Conservation (phyloP, 2,797 vertebrate species). For the Alosa sapidissima region DNA sequence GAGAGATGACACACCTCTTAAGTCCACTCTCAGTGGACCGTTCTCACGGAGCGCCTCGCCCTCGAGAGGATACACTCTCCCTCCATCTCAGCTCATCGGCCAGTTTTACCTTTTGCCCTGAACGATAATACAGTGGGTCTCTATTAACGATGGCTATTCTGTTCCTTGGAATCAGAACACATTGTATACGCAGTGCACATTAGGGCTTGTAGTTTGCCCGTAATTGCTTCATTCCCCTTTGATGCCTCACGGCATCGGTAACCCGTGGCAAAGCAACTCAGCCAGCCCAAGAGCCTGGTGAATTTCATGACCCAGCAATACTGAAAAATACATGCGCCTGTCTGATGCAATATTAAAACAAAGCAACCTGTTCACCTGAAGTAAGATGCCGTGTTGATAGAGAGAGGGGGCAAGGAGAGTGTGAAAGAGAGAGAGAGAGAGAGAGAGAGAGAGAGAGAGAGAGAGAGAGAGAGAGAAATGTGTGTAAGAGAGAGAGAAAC, state of each 20-base stretch:
- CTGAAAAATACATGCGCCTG: constrained; percentile 2
- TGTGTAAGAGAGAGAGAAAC: not conserved
- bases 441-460: not conserved
- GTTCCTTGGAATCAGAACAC: not conserved
- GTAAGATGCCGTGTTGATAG: constrained; percentile 15
- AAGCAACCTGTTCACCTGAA: constrained; percentile 26
- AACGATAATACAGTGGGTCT: not conserved
- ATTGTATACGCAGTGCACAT: not conserved
- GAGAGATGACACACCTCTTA: not conserved
- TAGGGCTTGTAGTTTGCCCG: not conserved
- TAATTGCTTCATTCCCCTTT: not conserved
- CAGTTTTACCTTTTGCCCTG: not conserved
- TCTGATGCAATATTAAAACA: constrained; percentile 25
- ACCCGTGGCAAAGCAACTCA: not conserved
- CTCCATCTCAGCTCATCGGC: not conserved
- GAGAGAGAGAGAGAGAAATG: not conserved
- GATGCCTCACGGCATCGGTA: not conserved
- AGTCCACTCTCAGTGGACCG: not conserved
- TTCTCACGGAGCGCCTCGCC: not conserved
- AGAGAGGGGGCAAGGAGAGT: not conserved
- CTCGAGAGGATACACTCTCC: not conserved
- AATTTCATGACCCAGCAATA: constrained; percentile 13
- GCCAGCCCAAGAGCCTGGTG: not conserved
- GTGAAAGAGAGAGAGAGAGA: not conserved
- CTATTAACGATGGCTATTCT: not conserved